A percentile compares a stretch with the other conserved stretches of the same genome.
These are phyloP conservation scores for Erpetoichthys calabaricus DNA, from an alignment of 2,797 vertebrate species.

Conservation along the genomic window DNA sequence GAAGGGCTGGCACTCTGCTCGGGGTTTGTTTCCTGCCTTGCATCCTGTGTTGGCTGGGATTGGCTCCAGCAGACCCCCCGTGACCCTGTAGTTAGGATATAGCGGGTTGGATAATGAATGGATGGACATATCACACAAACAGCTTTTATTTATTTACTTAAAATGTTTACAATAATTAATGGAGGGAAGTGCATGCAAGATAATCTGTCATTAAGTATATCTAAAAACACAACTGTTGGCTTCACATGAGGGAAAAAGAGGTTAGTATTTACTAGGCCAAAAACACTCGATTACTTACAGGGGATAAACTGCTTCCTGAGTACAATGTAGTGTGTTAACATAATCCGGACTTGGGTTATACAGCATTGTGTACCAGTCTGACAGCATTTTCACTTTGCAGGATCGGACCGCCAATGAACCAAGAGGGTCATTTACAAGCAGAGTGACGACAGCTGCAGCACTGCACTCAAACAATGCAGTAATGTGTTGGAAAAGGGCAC, in stretches of 20 bases:
- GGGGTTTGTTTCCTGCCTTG: no score
- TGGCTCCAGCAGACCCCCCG: no score
- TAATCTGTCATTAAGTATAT: background rate
- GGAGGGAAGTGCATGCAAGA: no score
- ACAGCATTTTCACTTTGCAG: slow-evolving; percentile 83
- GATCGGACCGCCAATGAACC: slow-evolving; percentile 68
- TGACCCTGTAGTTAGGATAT: no score
- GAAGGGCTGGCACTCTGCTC: no score
- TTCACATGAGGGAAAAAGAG: background rate
- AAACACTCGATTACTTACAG: slow-evolving; percentile 52
- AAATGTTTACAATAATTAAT: no score
- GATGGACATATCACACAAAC: background rate
- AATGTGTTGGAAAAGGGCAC: slow-evolving; percentile 80
- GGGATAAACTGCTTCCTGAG: slow-evolving; percentile 89
- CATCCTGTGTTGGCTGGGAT: no score
- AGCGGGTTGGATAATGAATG: no score
- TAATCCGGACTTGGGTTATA: slow-evolving; percentile 96
- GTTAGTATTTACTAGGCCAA: background rate
- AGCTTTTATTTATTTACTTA: background rate
- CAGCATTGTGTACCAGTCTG: slow-evolving; percentile 97
- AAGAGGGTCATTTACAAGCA: slow-evolving; percentile 73
- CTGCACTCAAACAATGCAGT: slow-evolving; percentile 78
- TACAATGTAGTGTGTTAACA: slow-evolving; percentile 84
- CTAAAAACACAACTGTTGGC: background rate
- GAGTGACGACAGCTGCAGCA: slow-evolving; percentile 57